phyloP scores from a whole-genome alignment of 2,113 vertebrate genomes.

The Tragelaphus buxtoni region DNA sequence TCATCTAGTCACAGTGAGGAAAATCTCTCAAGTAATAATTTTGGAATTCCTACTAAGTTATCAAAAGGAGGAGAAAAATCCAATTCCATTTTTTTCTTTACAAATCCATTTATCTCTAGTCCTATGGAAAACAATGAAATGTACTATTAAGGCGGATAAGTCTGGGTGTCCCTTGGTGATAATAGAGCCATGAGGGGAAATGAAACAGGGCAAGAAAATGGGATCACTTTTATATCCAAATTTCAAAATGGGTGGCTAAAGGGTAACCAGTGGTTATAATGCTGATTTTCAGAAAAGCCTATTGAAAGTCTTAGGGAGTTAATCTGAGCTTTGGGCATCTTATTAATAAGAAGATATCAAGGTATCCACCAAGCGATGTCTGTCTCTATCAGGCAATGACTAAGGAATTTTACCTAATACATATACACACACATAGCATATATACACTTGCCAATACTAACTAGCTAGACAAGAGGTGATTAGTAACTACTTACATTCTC shows the following conservation, averaged over 20 bases:
- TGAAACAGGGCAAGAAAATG: conserved; percentile 56
- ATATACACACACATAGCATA: not conserved
- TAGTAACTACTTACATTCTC: not conserved
- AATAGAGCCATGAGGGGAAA: conserved; percentile 50
- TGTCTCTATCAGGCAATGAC: not conserved
- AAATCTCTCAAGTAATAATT: conserved; percentile 67
- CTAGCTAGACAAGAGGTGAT: not conserved
- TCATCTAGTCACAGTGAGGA: conserved; percentile 65
- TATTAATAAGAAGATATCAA: conserved; percentile 53
- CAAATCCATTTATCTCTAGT: conserved; percentile 65
- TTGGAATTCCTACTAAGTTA: conserved; percentile 64
- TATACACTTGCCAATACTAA: not conserved
- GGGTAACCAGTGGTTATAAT: conserved; percentile 47
- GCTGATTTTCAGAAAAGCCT: conserved; percentile 49
- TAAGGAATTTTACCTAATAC: not conserved
- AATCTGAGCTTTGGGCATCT: conserved; percentile 55
- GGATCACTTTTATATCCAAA: conserved; percentile 61
- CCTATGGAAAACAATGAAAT: conserved; percentile 62
- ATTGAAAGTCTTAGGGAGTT: conserved; percentile 40
- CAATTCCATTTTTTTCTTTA: conserved; percentile 54
- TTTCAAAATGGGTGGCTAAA: conserved; percentile 59
- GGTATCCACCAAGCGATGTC: not conserved
- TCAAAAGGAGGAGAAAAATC: conserved; percentile 54
- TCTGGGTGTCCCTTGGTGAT: conserved; percentile 64
- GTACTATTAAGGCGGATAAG: conserved; percentile 62